phyloP scores from a whole-genome alignment of 2,113 vertebrate genomes.

The Nesoenas mayeri region DNA sequence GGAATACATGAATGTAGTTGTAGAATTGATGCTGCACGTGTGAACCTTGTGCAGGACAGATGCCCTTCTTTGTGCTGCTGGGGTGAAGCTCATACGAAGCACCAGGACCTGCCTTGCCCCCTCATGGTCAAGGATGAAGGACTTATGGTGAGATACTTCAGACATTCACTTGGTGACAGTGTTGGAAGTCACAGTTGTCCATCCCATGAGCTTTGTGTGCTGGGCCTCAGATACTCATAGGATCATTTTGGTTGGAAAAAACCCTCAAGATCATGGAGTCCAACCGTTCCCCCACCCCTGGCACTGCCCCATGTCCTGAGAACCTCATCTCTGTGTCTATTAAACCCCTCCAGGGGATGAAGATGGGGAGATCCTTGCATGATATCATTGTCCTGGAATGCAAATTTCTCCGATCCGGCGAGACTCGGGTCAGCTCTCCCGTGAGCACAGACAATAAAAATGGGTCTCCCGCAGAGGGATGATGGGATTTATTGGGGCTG shows the following conservation, averaged over 20 bases:
- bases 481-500: not conserved
- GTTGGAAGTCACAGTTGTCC: not conserved
- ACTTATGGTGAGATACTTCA: fast-evolving
- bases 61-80: not conserved
- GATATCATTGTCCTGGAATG: constrained; percentile 7
- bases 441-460: not conserved
- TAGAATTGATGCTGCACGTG: not conserved
- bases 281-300: too few species aligned
- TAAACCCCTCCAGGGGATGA: too few species aligned
- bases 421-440: not conserved
- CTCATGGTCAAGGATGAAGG: fast-evolving
- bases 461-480: not conserved
- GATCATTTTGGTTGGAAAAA: too few species aligned
- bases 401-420: not conserved
- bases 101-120: not conserved
- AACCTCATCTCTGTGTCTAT: too few species aligned
- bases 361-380: not conserved
- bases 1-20: not conserved
- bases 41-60: not conserved
- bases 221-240: not conserved
- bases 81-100: not conserved
- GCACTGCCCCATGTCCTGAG: too few species aligned
- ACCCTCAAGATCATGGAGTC: too few species aligned
- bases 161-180: fast-evolving
- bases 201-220: not conserved